phyloP scores from a whole-genome alignment of 1,140 invertebrate genomes.

The Pemphigus obesinymphae region DNA sequence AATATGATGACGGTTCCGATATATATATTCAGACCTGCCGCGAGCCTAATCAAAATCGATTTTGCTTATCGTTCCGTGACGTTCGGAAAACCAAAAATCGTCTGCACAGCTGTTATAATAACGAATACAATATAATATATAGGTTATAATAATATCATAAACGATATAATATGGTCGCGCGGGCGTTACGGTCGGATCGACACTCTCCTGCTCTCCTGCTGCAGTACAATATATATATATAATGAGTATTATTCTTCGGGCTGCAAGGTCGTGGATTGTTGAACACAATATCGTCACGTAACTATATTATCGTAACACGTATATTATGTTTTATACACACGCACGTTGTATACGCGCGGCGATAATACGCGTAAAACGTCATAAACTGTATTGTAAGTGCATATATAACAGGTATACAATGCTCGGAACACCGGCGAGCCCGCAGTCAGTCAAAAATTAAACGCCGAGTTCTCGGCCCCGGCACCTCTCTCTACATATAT shows the following conservation, averaged over 20 bases:
- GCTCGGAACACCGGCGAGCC: not conserved
- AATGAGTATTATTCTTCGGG: not conserved
- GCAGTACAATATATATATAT: no score
- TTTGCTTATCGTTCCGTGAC: not conserved
- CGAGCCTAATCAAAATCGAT: not conserved
- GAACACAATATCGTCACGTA: constrained; percentile 32
- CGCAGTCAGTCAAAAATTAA: not conserved
- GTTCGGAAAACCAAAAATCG: not conserved
- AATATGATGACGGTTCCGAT: not conserved
- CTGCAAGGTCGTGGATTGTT: not conserved
- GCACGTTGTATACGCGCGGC: not conserved
- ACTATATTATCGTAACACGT: not conserved
- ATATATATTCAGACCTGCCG: not conserved
- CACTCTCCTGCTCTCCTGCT: no score
- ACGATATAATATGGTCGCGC: not conserved
- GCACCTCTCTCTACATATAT: no score
- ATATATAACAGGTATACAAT: not conserved
- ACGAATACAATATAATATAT: no score
- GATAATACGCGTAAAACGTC: not conserved
- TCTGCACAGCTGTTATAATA: no score
- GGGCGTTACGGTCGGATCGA: not conserved
- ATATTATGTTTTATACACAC: not conserved
- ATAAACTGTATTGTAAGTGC: not conserved
- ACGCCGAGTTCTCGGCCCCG: no score
- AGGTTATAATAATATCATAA: not conserved